Percentiles rank a stretch among this genome's conserved stretches.
These are phyloP conservation scores for Trimorus sp. DNA, from an alignment of 2,888 invertebrate genomes.

Conservation along the genomic window DNA sequence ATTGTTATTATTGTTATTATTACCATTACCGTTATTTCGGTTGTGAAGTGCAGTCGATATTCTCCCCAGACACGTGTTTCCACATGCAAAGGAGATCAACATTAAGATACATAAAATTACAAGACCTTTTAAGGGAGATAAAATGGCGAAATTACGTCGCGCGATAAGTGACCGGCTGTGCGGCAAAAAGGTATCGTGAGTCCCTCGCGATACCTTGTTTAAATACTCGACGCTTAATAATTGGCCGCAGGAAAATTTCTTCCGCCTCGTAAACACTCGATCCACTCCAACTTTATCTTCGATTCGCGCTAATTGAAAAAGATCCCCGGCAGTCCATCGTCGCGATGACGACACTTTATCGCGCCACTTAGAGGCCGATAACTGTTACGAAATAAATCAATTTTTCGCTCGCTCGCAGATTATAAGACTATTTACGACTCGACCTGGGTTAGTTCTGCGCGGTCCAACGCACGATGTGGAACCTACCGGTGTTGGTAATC, in stretches of 20 bases:
- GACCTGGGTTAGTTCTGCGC: conserved; percentile 15
- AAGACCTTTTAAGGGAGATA: conserved; percentile 29
- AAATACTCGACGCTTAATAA: conserved; percentile 21
- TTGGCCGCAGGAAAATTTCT: conserved; percentile 14
- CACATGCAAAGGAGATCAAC: conserved; percentile 40
- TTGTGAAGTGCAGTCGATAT: conserved; percentile 20
- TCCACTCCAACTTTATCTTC: neutral
- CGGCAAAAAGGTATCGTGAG: conserved; percentile 10
- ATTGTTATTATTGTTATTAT: conserved; percentile 27
- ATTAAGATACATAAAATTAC: conserved; percentile 55
- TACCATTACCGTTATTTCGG: conserved; percentile 22
- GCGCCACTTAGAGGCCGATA: neutral
- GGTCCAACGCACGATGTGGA: conserved; percentile 30
- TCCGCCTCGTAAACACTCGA: conserved; percentile 33
- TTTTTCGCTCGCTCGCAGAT: neutral
- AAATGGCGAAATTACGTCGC: conserved; percentile 10
- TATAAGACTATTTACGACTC: conserved; percentile 19
- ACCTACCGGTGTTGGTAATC: conserved; percentile 30
- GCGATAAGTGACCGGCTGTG: conserved; percentile 12
- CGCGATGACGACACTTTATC: conserved; percentile 9
- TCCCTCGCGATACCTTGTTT: conserved; percentile 18
- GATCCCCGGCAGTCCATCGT: neutral
- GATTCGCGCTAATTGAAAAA: conserved; percentile 37
- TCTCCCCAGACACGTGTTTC: conserved; percentile 8
- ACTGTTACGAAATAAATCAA: conserved; percentile 17